These are phyloP conservation scores for Pungitius pungitius DNA, from an alignment of 2,113 vertebrate genomes.

Conservation along the genomic window DNA sequence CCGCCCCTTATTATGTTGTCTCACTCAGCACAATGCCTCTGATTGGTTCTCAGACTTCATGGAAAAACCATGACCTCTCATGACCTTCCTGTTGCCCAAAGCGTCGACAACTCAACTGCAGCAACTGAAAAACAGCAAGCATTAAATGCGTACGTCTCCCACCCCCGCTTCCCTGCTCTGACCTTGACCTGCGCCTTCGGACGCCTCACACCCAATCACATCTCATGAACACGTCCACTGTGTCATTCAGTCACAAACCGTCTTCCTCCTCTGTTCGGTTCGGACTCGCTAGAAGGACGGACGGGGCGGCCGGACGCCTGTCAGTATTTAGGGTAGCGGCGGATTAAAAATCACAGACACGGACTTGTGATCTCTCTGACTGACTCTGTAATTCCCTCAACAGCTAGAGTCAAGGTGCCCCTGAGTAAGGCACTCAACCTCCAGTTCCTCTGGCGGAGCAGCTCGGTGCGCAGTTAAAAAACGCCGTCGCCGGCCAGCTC, in stretches of 20 bases:
- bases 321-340: slow-evolving; percentile 30
- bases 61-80: slow-evolving; percentile 37
- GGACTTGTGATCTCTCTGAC: slow-evolving; percentile 22
- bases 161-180: slow-evolving; percentile 27
- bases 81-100: slow-evolving; percentile 33
- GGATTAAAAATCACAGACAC: slow-evolving; percentile 31
- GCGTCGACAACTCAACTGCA: slow-evolving; percentile 24
- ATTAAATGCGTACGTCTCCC: neutral
- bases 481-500: slow-evolving; percentile 17
- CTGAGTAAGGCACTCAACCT: slow-evolving; percentile 71
- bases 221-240: slow-evolving; percentile 3
- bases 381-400: slow-evolving; percentile 38
- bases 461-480: slow-evolving; percentile 27
- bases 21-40: slow-evolving; percentile 28
- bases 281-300: slow-evolving; percentile 18
- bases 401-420: slow-evolving; percentile 55
- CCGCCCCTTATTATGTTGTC: slow-evolving; percentile 20
- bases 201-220: slow-evolving; percentile 22
- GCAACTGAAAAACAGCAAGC: slow-evolving; percentile 19
- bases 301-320: slow-evolving; percentile 3
- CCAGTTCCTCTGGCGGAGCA: slow-evolving; percentile 44
- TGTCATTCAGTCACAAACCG: slow-evolving; percentile 27
- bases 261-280: slow-evolving; percentile 7
- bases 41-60: slow-evolving; percentile 32
- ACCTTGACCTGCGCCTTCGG: slow-evolving; percentile 7